Percentiles rank a stretch among this genome's conserved stretches.
phyloP scores from a whole-genome alignment of 2,888 invertebrate genomes.

The Ormia ochracea region DNA sequence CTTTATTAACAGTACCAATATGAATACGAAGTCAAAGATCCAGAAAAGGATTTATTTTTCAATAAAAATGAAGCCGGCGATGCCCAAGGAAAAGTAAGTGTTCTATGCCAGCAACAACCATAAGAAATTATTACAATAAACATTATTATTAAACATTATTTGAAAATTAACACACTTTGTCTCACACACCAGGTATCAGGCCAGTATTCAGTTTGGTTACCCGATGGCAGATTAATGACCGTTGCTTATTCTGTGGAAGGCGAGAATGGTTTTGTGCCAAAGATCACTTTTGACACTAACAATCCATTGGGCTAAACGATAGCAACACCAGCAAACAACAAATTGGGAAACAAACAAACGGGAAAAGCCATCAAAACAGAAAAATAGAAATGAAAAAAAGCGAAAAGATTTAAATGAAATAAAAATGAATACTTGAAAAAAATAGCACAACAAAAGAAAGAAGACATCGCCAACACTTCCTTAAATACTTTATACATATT shows the following conservation, averaged over 20 bases:
- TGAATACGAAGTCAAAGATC: slow-evolving; percentile 85
- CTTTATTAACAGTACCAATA: slow-evolving; percentile 81
- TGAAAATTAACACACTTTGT: background rate
- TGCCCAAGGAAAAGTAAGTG: slow-evolving; percentile 79
- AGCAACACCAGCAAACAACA: background rate
- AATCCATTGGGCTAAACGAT: slow-evolving; percentile 77
- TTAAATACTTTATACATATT: slow-evolving; percentile 31
- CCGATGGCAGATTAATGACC: slow-evolving; percentile 85
- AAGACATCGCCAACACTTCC: slow-evolving; percentile 31
- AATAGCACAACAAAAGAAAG: slow-evolving; percentile 22
- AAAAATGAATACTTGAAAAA: slow-evolving; percentile 5
- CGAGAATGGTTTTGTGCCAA: slow-evolving; percentile 85
- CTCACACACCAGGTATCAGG: slow-evolving; percentile 79
- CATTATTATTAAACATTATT: too few species aligned
- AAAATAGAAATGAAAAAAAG: background rate
- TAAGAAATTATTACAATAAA: slow-evolving; percentile 4
- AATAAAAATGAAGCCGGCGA: slow-evolving; percentile 84
- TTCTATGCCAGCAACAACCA: background rate
- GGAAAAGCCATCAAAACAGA: background rate
- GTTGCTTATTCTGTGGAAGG: slow-evolving; percentile 85
- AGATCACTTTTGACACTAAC: slow-evolving; percentile 82
- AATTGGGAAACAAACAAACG: slow-evolving; percentile 18
- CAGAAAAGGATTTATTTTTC: slow-evolving; percentile 82
- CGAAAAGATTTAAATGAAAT: background rate
- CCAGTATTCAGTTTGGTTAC: slow-evolving; percentile 82